Evolutionary conservation across 1,140 invertebrate genomes (phyloP).

Genomic region (Caerostris extrusa): DNA sequence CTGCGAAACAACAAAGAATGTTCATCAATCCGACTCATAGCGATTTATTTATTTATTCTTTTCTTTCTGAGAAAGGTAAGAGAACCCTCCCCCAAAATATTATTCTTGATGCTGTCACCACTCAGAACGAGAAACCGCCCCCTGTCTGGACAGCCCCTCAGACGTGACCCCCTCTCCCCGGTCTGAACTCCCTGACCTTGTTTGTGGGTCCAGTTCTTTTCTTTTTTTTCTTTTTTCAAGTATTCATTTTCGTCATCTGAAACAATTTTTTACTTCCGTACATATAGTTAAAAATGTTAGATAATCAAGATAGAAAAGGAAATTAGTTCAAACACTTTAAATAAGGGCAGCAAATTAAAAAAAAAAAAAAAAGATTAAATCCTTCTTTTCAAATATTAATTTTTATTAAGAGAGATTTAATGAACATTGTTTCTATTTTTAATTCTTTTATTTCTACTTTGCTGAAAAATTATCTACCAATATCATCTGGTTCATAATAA

Average conservation of each 20-base stretch:
- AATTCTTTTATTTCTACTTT: too few relatives aligned
- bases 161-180: background rate
- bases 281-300: too few relatives aligned
- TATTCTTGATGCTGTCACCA: constrained; percentile 63
- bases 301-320: too few relatives aligned
- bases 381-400: too few relatives aligned
- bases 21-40: background rate
- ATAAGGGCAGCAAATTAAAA: too few relatives aligned
- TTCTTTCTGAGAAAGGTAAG: background rate
- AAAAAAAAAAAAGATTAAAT: too few relatives aligned
- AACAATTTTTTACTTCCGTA: too few relatives aligned
- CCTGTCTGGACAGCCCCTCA: constrained; percentile 41
- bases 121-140: constrained; percentile 34
- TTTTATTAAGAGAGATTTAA: too few relatives aligned
- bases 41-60: background rate
- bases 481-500: too few relatives aligned
- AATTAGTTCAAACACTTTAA: too few relatives aligned
- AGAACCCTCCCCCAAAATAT: constrained; percentile 18
- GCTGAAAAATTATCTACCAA: too few relatives aligned
- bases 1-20: background rate
- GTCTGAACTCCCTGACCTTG: constrained; percentile 62
- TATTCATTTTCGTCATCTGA: background rate
- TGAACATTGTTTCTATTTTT: too few relatives aligned
- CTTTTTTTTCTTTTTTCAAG: background rate
- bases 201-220: constrained; percentile 16